Evolutionary conservation across 1,140 invertebrate species (phyloP).

Genomic region (Argopecten irradians): DNA sequence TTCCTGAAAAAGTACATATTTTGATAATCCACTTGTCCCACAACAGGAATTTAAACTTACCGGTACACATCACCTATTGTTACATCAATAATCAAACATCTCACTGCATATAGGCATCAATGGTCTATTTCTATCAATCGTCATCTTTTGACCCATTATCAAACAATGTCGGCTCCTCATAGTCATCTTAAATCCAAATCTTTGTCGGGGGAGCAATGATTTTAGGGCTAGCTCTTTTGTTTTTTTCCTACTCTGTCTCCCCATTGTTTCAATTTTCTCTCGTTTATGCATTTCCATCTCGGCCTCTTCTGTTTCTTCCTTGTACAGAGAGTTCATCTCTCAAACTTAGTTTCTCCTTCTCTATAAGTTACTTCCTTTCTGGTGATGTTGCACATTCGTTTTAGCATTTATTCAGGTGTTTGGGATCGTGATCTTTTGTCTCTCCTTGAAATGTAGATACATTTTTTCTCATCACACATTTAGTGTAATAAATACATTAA

Average conservation of each 20-base stretch:
- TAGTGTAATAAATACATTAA: not conserved
- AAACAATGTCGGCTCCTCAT: conserved; percentile 76
- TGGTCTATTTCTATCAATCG: conserved; percentile 91
- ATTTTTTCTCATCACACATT: conserved; percentile 44
- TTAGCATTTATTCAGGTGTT: conserved; percentile 52
- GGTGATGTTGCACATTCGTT: conserved; percentile 55
- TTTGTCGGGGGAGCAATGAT: conserved; percentile 69
- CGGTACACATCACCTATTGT: not conserved
- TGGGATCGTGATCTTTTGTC: conserved; percentile 53
- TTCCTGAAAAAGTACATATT: not conserved
- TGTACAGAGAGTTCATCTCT: conserved; percentile 75
- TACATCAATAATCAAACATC: conserved; percentile 45
- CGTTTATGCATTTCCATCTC: conserved; percentile 98
- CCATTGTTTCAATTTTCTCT: conserved; percentile 94
- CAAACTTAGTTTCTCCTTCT: conserved; percentile 67
- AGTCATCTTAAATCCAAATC: conserved; percentile 89
- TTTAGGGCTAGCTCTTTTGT: conserved; percentile 67
- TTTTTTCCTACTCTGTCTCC: conserved; percentile 87
- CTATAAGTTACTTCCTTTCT: conserved; percentile 47
- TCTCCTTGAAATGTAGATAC: conserved; percentile 36
- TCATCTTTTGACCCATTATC: conserved; percentile 59
- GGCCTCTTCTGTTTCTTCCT: conserved; percentile 83
- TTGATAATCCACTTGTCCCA: too few relatives aligned
- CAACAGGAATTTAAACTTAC: not conserved
- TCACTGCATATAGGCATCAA: conserved; percentile 96